A percentile compares a stretch with the other conserved stretches of the same genome.
Conservation (phyloP, 1,140 invertebrate species). For the Hycleus cichorii region DNA sequence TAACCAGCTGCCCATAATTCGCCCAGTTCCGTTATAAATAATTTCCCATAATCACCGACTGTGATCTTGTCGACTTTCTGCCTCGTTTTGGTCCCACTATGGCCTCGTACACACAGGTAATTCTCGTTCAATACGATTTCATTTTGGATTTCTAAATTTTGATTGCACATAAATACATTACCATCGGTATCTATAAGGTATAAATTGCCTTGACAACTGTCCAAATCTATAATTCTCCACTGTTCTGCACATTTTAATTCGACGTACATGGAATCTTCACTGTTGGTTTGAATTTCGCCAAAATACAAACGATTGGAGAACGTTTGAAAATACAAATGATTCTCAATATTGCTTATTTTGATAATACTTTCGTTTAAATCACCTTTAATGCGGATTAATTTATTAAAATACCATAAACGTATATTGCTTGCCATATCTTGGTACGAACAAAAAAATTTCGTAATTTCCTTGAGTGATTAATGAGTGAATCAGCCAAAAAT, state of each 20-base stretch:
- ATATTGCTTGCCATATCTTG: constrained; percentile 12
- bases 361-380: constrained; percentile 26
- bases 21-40: constrained; percentile 60
- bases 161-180: constrained; percentile 50
- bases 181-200: constrained; percentile 56
- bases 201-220: constrained; percentile 50
- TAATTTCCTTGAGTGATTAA: not conserved
- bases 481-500: not conserved
- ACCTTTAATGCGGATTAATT: constrained; percentile 20
- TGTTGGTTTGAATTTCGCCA: constrained; percentile 25
- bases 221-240: constrained; percentile 46
- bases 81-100: constrained; percentile 52
- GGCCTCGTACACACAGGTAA: constrained; percentile 55
- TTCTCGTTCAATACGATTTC: constrained; percentile 58
- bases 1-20: constrained; percentile 67
- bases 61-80: constrained; percentile 55
- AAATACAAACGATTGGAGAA: constrained; percentile 27
- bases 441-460: not conserved
- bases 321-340: constrained; percentile 33
- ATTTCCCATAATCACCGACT: constrained; percentile 50
- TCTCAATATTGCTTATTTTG: constrained; percentile 33
- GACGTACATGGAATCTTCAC: constrained; percentile 14
- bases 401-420: constrained; percentile 28
- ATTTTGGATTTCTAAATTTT: constrained; percentile 47
- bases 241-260: constrained; percentile 17